Base-by-base conservation (phyloP, 2,888 invertebrate genomes). In the Chymomyza amoena region DNA sequence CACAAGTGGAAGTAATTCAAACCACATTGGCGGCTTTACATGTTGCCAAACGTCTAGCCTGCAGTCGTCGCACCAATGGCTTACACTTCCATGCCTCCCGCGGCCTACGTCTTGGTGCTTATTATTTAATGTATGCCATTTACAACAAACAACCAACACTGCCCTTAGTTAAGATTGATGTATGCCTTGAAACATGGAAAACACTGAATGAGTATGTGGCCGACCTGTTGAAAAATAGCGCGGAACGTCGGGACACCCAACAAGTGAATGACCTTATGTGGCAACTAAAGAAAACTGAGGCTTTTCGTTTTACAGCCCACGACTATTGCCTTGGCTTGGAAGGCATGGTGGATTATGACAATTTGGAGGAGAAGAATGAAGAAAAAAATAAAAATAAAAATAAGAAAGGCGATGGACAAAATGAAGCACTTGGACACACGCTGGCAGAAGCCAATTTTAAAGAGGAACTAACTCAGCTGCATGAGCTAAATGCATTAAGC, bases 141-240 rank as follows among this genome's bases (percentile, higher is more conserved):
- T 90, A 88, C 64, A 88, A 90, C 65, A 90, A 90, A 64, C 91
- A 91, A 52, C 91, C 91, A 0, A 91, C 91, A 0, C 76, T 82
- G 32, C 73, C 77, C 6, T 91, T 80, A 67, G 70, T 84, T 0
- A 91, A 90, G 66, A 83, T 91, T 4, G 81, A 89, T 15, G 74
- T 89, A 0, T 82, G 84, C 1, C 70, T 69, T 4, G 45, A 68
- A 2, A 81, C 86, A 0, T 91, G 90, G 90, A 65, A 73, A 1
- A 66, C 76, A 3, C 69, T 91, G 0, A 72, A 66, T 10, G 69
- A 66, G 13, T 90, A 84, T 56, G 69, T 88, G 0, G 71, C 77
- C 16, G 45, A 66, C 6, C 61, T 85, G 32, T 72, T 75, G 0
- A 4, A 20, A 6, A 39, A 67, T 20, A 6, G 28, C 52, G 65